Evolutionary conservation across 2,797 vertebrate species (phyloP).

Genomic region (Gymnopithys bicolor): DNA sequence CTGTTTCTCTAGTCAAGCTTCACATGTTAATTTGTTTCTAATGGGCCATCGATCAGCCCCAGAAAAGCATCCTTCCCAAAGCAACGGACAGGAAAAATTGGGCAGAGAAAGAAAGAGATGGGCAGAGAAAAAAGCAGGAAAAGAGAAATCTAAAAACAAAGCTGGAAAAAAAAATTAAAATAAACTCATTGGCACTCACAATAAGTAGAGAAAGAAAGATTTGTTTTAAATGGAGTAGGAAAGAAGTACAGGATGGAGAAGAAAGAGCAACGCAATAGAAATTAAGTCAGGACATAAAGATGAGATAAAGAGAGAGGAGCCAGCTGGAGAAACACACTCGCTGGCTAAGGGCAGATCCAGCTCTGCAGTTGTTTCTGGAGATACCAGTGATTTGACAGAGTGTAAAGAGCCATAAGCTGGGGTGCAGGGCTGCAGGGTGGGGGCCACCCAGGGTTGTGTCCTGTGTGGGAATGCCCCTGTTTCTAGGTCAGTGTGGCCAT

Average conservation of each 20-base stretch:
- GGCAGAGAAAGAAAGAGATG: neutral
- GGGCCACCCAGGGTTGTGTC: too few species aligned
- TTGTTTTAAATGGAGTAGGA: neutral
- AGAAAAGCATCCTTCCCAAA: conserved; percentile 33
- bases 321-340: neutral
- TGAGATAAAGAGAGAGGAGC: neutral
- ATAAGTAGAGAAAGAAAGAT: neutral
- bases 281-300: neutral
- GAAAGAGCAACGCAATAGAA: neutral
- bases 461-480: neutral
- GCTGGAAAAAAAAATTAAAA: neutral
- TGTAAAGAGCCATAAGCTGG: neutral
- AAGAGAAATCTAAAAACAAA: neutral
- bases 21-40: conserved; percentile 75
- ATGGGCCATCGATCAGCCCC: conserved; percentile 67
- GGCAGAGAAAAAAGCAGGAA: neutral
- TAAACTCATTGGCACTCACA: neutral
- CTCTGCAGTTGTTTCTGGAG: neutral
- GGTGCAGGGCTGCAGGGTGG: neutral
- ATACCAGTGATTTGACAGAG: neutral
- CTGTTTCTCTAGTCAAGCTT: conserved; percentile 49
- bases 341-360: neutral
- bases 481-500: neutral
- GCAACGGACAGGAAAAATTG: neutral
- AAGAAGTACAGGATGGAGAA: neutral